A percentile compares a stretch with the other conserved stretches of the same genome.
Evolutionary conservation across 2,113 vertebrate species (phyloP).

Genomic region (Cryptomyrus ogoouensis): DNA sequence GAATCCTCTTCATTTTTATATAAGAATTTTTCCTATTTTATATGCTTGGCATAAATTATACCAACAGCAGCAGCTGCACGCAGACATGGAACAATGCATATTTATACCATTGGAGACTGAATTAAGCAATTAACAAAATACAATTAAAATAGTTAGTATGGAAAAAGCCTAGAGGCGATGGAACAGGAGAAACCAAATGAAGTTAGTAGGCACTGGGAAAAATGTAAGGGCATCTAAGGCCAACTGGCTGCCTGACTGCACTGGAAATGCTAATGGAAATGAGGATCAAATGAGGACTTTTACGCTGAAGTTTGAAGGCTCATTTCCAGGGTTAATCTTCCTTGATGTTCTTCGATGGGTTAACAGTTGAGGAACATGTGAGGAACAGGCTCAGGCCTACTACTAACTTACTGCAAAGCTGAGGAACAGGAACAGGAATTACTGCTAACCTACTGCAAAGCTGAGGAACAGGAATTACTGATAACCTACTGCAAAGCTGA

Average conservation of each 20-base stretch:
- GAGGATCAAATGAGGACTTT: not conserved
- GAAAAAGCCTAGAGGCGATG: not conserved
- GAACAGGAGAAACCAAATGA: not conserved
- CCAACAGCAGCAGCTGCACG: not conserved
- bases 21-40: not conserved
- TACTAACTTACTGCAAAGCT: not conserved
- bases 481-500: not conserved
- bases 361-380: not conserved
- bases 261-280: not conserved
- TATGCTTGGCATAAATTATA: not conserved
- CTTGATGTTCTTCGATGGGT: not conserved
- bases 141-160: not conserved
- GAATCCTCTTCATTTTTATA: not conserved
- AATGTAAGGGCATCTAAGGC: not conserved
- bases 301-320: not conserved
- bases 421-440: not conserved
- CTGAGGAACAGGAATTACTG: not conserved
- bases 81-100: not conserved
- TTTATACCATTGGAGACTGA: not conserved
- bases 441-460: not conserved
- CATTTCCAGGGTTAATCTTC: not conserved
- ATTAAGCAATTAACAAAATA: not conserved
- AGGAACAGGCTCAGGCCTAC: not conserved
- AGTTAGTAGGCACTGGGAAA: not conserved
- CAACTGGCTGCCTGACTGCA: not conserved